Evolutionary conservation across 2,113 vertebrate species (phyloP).

Genomic region (Triplophysa siluroides): DNA sequence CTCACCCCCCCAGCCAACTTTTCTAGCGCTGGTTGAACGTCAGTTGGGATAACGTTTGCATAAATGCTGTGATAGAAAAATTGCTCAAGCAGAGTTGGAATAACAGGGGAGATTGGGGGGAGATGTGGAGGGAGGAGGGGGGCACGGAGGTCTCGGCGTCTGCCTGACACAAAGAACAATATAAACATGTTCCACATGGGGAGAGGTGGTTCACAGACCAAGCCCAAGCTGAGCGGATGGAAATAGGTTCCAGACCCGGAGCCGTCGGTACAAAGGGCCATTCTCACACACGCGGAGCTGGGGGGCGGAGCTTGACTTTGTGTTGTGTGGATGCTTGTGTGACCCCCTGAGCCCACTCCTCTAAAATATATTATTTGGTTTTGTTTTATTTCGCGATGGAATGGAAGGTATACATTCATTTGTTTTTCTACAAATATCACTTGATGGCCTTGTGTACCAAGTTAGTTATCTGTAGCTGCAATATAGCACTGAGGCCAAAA

Average conservation of each 20-base stretch:
- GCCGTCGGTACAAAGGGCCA: conserved; percentile 54
- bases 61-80: conserved; percentile 63
- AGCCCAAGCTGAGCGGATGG: conserved; percentile 47
- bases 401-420: no score
- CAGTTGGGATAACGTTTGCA: conserved; percentile 60
- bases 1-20: not conserved
- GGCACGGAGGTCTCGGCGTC: conserved; percentile 49
- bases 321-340: no score
- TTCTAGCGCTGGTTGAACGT: conserved; percentile 25
- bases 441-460: no score
- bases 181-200: conserved; percentile 65
- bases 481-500: not conserved
- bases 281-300: conserved; percentile 40
- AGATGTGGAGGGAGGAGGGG: conserved; percentile 36
- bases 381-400: no score
- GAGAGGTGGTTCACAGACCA: conserved; percentile 56
- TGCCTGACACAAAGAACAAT: conserved; percentile 66
- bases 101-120: conserved; percentile 57
- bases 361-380: no score
- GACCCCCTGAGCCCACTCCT: no score
- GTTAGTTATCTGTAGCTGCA: no score
- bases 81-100: conserved; percentile 59
- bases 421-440: no score
- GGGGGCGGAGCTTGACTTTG: no score
- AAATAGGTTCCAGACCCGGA: conserved; percentile 62